Evolutionary conservation across 2,113 vertebrate species (phyloP).

Genomic region (Opisthocomus hoazin): DNA sequence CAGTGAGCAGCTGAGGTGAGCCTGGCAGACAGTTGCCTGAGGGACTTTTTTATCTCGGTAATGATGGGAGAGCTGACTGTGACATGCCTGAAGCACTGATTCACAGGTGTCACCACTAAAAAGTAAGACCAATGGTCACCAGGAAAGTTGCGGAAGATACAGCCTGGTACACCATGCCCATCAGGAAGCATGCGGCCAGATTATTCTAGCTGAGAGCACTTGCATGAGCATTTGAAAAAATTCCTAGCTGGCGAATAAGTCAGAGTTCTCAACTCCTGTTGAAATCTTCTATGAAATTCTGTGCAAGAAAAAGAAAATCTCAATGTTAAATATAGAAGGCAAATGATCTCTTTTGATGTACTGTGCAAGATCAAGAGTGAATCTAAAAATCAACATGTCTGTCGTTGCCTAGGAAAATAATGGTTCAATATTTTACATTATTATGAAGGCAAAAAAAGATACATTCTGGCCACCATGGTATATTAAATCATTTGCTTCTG

Average conservation of each 20-base stretch:
- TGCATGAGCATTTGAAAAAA: background rate
- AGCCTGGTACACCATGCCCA: background rate
- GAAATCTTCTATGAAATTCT: background rate
- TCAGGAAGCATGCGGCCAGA: background rate
- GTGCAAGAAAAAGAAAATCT: background rate
- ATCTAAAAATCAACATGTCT: background rate
- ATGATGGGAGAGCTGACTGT: background rate
- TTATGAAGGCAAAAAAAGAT: background rate
- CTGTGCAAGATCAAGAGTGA: background rate
- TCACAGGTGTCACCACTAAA: background rate
- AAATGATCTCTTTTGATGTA: background rate
- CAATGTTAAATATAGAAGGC: background rate
- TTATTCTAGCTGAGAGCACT: background rate
- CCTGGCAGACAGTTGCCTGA: rapidly evolving
- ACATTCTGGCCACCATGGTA: background rate
- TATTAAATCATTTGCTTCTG: background rate
- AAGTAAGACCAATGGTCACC: background rate
- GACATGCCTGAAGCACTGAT: background rate
- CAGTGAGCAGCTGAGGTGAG: background rate
- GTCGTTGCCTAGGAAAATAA: background rate
- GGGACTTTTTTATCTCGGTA: background rate
- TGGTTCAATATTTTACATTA: background rate
- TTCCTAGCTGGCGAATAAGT: background rate
- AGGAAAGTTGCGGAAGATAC: background rate
- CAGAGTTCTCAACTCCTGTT: background rate